Percentiles rank a stretch among this genome's conserved stretches.
These are phyloP conservation scores for Melinopterus prodromus DNA, from an alignment of 2,888 invertebrate genomes.

Conservation along the genomic window DNA sequence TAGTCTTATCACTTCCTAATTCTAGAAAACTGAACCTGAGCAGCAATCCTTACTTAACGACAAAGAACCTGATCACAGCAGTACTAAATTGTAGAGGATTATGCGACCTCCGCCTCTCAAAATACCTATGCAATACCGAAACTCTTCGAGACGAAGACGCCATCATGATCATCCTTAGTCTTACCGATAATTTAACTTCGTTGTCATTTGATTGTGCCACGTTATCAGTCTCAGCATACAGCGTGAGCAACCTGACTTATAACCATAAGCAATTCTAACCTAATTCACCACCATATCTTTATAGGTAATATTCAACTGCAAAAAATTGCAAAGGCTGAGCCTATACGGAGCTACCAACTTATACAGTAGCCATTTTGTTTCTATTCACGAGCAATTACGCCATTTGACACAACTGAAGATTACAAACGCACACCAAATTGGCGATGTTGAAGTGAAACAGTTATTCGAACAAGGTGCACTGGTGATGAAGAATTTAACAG, in stretches of 20 bases:
- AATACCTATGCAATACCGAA: conserved; percentile 39
- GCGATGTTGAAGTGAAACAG: conserved; percentile 39
- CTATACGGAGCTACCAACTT: conserved; percentile 47
- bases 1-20: conserved; percentile 12
- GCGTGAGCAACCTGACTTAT: conserved; percentile 37
- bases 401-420: conserved; percentile 46
- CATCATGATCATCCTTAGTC: conserved; percentile 44
- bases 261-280: neutral
- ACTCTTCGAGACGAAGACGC: conserved; percentile 47
- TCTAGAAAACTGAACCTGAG: conserved; percentile 47
- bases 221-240: conserved; percentile 44
- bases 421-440: conserved; percentile 45
- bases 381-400: conserved; percentile 43
- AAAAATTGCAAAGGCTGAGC: conserved; percentile 42
- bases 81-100: conserved; percentile 46
- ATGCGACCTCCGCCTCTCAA: conserved; percentile 46
- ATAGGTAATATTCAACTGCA: conserved; percentile 46
- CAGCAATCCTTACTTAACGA: conserved; percentile 41
- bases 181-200: conserved; percentile 41
- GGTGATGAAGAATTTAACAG: conserved; percentile 42
- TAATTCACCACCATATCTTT: conserved; percentile 26
- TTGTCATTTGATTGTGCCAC: conserved; percentile 45
- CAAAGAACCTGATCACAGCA: conserved; percentile 44
- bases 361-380: conserved; percentile 42
- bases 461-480: conserved; percentile 40